phyloP scores from a whole-genome alignment of 2,888 invertebrate species.

The Odiellus spinosus region DNA sequence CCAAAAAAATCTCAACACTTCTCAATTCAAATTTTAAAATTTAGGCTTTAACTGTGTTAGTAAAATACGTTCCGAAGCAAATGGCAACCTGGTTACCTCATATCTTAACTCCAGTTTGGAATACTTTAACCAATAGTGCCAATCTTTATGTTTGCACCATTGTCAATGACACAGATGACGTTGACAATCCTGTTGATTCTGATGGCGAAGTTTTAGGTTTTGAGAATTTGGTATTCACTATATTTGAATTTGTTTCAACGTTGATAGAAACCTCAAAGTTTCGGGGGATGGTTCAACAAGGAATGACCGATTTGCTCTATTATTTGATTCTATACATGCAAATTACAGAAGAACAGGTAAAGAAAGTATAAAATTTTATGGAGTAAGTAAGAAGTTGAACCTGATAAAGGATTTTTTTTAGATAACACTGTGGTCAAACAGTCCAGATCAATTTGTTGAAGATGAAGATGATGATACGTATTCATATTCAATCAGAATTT shows the following conservation, averaged over 20 bases:
- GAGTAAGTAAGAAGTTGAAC: too few relatives aligned
- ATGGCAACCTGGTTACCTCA: constrained; percentile 42
- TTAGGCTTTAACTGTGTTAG: constrained; percentile 41
- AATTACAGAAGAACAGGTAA: constrained; percentile 47
- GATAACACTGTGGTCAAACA: constrained; percentile 43
- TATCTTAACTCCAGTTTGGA: constrained; percentile 49
- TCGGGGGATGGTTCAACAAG: constrained; percentile 40
- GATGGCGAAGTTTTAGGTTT: constrained; percentile 47
- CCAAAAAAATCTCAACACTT: too few relatives aligned
- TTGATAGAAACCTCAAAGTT: constrained; percentile 43
- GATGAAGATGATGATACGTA: constrained; percentile 48
- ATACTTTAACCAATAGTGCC: constrained; percentile 47
- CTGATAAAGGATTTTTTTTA: background rate
- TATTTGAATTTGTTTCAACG: constrained; percentile 49
- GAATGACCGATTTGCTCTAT: constrained; percentile 46
- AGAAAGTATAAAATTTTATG: too few relatives aligned
- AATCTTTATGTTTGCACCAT: constrained; percentile 42
- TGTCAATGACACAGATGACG: constrained; percentile 42
- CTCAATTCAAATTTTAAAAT: constrained; percentile 1
- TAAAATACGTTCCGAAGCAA: constrained; percentile 44
- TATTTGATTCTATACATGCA: constrained; percentile 51
- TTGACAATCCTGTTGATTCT: constrained; percentile 43
- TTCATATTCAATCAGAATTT: constrained; percentile 46
- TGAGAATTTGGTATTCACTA: constrained; percentile 45
- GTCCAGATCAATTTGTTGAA: constrained; percentile 49